Conservation (phyloP, 2,797 vertebrate species). For the Yasuhikotakia modesta region DNA sequence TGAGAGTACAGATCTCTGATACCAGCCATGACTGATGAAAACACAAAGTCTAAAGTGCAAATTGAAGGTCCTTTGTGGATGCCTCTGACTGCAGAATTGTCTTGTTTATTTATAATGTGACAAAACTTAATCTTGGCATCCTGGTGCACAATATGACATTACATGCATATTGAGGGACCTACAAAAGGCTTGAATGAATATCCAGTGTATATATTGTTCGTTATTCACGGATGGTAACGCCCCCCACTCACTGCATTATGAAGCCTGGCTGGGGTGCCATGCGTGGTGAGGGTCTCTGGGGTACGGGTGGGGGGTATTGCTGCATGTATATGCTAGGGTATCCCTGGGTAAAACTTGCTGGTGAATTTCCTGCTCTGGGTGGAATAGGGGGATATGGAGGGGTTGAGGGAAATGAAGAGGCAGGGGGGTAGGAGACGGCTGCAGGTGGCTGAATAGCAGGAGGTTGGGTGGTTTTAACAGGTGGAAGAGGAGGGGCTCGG, state of each 20-base stretch:
- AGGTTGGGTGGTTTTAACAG: conserved; percentile 74
- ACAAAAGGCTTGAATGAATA: conserved; percentile 56
- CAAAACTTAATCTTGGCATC: conserved; percentile 43
- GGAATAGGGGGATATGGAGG: conserved; percentile 87
- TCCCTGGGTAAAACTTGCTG: conserved; percentile 70
- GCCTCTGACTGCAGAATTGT: conserved; percentile 45
- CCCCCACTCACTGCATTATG: conserved; percentile 86
- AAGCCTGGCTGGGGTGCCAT: conserved; percentile 90
- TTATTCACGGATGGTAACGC: conserved; percentile 37
- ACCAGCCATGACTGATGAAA: conserved; percentile 43
- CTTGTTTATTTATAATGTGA: conserved; percentile 55
- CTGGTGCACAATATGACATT: conserved; percentile 54
- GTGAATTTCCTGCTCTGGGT: conserved; percentile 80
- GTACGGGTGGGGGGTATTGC: conserved; percentile 84
- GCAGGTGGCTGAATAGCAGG: conserved; percentile 66
- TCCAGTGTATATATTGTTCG: conserved; percentile 51
- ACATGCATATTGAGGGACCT: conserved; percentile 59
- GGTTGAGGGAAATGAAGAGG: conserved; percentile 25
- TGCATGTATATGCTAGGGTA: conserved; percentile 79
- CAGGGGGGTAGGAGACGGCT: conserved; percentile 71
- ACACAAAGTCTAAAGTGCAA: conserved; percentile 54
- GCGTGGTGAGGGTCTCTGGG: conserved; percentile 84
- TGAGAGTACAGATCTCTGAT: not conserved
- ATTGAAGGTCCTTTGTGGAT: conserved; percentile 54
- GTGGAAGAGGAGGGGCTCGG: conserved; percentile 84